Evolutionary conservation across 2,888 invertebrate species (phyloP).

Genomic region (Drosophila cognata): DNA sequence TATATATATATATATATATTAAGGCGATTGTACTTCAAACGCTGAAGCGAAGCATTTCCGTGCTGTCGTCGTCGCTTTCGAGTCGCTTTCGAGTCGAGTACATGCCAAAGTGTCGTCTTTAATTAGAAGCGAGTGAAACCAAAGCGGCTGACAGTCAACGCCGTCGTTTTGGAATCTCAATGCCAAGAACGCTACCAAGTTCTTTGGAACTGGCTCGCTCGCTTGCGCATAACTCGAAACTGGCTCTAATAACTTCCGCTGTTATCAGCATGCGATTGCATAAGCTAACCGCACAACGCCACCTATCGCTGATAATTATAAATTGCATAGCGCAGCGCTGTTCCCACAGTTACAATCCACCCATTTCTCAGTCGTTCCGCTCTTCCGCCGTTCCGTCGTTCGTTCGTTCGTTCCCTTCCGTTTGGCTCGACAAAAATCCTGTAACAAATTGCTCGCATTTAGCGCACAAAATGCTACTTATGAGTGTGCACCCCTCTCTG

Average conservation of each 20-base stretch:
- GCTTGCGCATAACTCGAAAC: constrained; percentile 47
- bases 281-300: constrained; percentile 56
- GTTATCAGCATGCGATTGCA: constrained; percentile 64
- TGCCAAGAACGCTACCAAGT: constrained; percentile 54
- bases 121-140: constrained; percentile 69
- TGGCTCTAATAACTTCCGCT: constrained; percentile 74
- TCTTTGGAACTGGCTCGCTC: constrained; percentile 63
- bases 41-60: constrained; percentile 67
- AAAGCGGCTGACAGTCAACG: constrained; percentile 51
- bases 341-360: constrained; percentile 52
- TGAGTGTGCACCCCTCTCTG: constrained; percentile 30
- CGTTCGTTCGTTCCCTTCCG: constrained; percentile 4
- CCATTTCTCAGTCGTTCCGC: constrained; percentile 4
- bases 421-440: constrained; percentile 61
- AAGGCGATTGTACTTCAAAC: constrained; percentile 47
- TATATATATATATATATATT: constrained; percentile 1
- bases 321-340: constrained; percentile 35
- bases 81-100: constrained; percentile 37
- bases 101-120: constrained; percentile 81
- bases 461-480: constrained; percentile 76
- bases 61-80: constrained; percentile 37
- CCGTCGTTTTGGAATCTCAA: constrained; percentile 39
- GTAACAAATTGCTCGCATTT: constrained; percentile 76
- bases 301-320: constrained; percentile 75
- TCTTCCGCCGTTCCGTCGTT: neutral